Evolutionary conservation across 2,113 vertebrate genomes (phyloP), one percentile per base, ranked within the genome.

Genomic region (Petroica traversi): DNA sequence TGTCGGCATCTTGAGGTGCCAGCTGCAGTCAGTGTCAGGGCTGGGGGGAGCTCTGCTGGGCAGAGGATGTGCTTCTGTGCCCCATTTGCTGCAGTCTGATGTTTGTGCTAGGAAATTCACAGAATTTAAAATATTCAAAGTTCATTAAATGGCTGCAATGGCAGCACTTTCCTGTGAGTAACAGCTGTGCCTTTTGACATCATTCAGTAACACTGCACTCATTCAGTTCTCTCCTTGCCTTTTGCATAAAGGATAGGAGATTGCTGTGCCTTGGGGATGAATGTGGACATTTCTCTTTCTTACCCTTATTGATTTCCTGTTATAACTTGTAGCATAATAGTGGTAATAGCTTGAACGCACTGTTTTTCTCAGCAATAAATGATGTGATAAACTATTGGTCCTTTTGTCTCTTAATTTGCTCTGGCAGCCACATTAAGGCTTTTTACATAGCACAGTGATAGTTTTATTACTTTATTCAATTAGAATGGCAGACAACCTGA

Each of bases 251-350:
- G 36, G 51, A 94, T 17, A 59, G 57, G 31, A 90, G 63, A 73
- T 90, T 73, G 54, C 78, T 80, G 43, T 74, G 55, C 43, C 46
- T 90, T 5, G 1, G 71, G 59, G 71, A 71, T 73, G 67, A 89
- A 67, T 40, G 41, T 72, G 72, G 83, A 67, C 48, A 29, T 95
- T 93, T 83, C 87, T 93, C 43, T 96, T 58, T 92, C 92, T 86
- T 85, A 84, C 8, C 31, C 75, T 57, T 93, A 95, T 77, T 94
- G 92, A 96, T 96, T 97, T 96, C 82, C 82, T 96, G 95, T 92
- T 96, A 94, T 77, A 94, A 95, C 78, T 94, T 93, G 92, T 76
- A 83, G 59, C 82, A 55, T 94, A 94, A 90, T 90, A 71, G 82
- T 59, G 81, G 62, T 95, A 96, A 94, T 96, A 81, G 85, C 82